Evolutionary conservation across 2,888 invertebrate genomes (phyloP).

Genomic region (Amaurobius ferox): DNA sequence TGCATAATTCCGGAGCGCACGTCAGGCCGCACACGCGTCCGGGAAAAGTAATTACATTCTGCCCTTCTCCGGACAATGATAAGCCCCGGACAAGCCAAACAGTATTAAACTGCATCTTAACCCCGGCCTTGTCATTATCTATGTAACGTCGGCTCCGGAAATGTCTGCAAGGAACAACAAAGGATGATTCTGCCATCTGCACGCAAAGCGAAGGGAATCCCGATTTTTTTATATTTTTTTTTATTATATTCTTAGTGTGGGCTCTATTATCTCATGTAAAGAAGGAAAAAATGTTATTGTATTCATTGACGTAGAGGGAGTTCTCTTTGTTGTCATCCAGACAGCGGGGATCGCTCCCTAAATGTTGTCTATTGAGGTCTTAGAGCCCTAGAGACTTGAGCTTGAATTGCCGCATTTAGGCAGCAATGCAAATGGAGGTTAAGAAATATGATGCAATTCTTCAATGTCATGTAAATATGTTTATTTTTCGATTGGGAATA

Average conservation of each 20-base stretch:
- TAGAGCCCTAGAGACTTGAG: neutral
- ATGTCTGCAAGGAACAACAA: slow-evolving; percentile 62
- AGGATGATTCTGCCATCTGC: slow-evolving; percentile 31
- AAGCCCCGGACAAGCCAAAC: slow-evolving; percentile 66
- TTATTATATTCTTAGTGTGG: slow-evolving; percentile 24
- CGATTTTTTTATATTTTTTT: slow-evolving; percentile 17
- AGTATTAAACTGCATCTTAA: slow-evolving; percentile 69
- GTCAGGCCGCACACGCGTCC: slow-evolving; percentile 44
- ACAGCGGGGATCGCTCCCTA: slow-evolving; percentile 21
- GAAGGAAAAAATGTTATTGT: slow-evolving; percentile 28
- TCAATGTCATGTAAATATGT: neutral
- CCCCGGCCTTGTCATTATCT: slow-evolving; percentile 68
- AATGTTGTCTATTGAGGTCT: slow-evolving; percentile 12
- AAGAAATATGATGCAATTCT: neutral
- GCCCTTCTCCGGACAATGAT: slow-evolving; percentile 67
- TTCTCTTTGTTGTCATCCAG: slow-evolving; percentile 50
- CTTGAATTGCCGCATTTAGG: neutral
- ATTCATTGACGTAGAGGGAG: slow-evolving; percentile 40
- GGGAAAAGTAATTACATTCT: slow-evolving; percentile 66
- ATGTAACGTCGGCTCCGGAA: slow-evolving; percentile 59
- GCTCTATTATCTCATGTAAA: slow-evolving; percentile 36
- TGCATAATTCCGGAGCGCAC: slow-evolving; percentile 42
- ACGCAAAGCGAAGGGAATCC: slow-evolving; percentile 15
- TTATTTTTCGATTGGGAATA: neutral
- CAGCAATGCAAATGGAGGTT: neutral